Evolutionary conservation across 2,113 vertebrate genomes (phyloP), one percentile per base, ranked within the genome.

Genomic region (Nymphicus hollandicus): DNA sequence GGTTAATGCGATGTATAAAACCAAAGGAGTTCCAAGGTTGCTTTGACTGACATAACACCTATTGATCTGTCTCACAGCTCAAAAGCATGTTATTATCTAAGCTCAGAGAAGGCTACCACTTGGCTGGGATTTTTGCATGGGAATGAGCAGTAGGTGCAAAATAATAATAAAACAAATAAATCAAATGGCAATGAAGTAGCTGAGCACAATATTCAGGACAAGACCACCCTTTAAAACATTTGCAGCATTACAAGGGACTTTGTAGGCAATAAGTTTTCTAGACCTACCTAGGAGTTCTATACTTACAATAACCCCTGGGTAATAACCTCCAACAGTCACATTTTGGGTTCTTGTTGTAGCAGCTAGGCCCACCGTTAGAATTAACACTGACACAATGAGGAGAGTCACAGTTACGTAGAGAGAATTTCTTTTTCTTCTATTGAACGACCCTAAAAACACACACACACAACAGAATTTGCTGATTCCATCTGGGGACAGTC

Each of bases 251-350:
- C 78, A 88, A 55, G 37, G 86, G 91, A 92, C 53, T 95, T 94
- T 83, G 76, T 64, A 96, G 81, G 60, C 89, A 95, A 41, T 66
- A 95, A 89, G 64, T 81, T 94, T 93, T 94, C 88, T 93, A 95
- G 86, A 96, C 95, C 94, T 91, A 97, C 82, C 96, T 95, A 94
- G 76, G 95, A 85, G 72, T 95, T 97, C 96, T 95, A 94, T 97
- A 99, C 99, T 99, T 98, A 99, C 99, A 96, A 99, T 99, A 96
- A 99, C 98, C 97, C 99, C 99, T 6, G 99, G 99, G 97, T 99
- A 99, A 98, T 99, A 99, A 88, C 99, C 99, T 96, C 99, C 99
- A 56, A 99, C 99, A 8, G 99, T 99, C 97, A 99, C 99, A 98
- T 99, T 99, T 98, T 99, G 99, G 47, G 99, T 99, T 98, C 99